These are phyloP conservation scores for Pterostichus niger DNA, from an alignment of 2,888 invertebrate genomes.

Conservation along the genomic window DNA sequence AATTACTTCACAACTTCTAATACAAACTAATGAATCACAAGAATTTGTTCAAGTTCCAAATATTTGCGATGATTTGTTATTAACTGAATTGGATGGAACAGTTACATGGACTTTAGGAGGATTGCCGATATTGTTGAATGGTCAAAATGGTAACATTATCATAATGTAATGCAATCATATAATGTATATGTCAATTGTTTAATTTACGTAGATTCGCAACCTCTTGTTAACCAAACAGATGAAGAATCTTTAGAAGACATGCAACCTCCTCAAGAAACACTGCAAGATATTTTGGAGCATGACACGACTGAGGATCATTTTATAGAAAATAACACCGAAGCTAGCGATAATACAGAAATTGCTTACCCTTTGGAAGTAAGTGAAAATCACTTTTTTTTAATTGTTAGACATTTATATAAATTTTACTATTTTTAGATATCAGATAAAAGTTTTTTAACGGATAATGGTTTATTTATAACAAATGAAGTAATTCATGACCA, in stretches of 20 bases:
- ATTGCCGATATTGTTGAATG: constrained; percentile 73
- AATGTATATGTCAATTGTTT: constrained; percentile 40
- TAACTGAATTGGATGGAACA: constrained; percentile 72
- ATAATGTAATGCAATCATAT: constrained; percentile 71
- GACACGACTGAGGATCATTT: constrained; percentile 15
- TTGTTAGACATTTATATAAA: constrained; percentile 48
- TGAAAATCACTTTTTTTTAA: not conserved
- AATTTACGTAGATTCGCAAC: constrained; percentile 48
- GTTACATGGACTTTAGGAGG: constrained; percentile 73
- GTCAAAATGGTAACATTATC: constrained; percentile 67
- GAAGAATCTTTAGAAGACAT: constrained; percentile 33
- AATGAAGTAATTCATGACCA: constrained; percentile 68
- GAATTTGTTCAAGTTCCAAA: constrained; percentile 63
- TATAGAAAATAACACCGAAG: constrained; percentile 10
- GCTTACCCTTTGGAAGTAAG: constrained; percentile 69
- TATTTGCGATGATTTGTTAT: constrained; percentile 69
- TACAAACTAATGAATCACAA: constrained; percentile 61
- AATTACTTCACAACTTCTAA: constrained; percentile 59
- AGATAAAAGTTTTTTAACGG: constrained; percentile 70
- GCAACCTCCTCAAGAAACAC: constrained; percentile 37
- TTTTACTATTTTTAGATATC: constrained; percentile 69
- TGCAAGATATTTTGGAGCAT: constrained; percentile 29
- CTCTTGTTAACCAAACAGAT: constrained; percentile 33
- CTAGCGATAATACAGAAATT: constrained; percentile 58
- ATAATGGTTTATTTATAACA: constrained; percentile 71